Base-by-base conservation (phyloP, 2,888 invertebrate species). In the Philaethria dido region DNA sequence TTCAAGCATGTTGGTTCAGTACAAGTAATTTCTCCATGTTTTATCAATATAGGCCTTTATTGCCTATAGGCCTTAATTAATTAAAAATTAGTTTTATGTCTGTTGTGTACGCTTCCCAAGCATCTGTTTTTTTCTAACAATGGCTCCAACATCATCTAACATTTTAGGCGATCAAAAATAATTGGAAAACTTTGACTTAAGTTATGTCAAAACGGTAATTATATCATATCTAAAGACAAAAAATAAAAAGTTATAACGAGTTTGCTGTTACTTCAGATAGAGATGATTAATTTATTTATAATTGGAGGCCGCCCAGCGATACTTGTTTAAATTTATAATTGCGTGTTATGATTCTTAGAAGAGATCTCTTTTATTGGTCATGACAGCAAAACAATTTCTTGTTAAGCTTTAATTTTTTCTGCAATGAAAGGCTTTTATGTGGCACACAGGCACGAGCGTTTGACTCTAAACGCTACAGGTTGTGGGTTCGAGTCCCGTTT, bases 111-210 rank as follows among this genome's bases (percentile, higher is more conserved):
- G 2, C 39, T 39, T 39, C 13, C 39, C 13, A 13, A 39, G 1
- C 39, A 39, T 13, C 13, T 1, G 11, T 39, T 39, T 6, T 36
- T 36, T 4, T 18, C 9, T 13, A 39, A 55, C 54, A 57, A 57
- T 39, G 22, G n/a, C 22, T 39, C 11, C n/a, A n/a, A n/a, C n/a
- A n/a, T n/a, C n/a, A n/a, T n/a, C 29, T 47, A 11, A 47, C 33
- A 57, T 57, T 57, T 22, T 57, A 22, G 4, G 9, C 22, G n/a
- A 57, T 55, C 47, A 36, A 59, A n/a, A 50, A 14, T 61, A 61
- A 61, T 66, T 54, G 22, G 36, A 61, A 66, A 66, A 66, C 52
- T 66, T 66, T 54, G 18, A 61, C 45, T 44, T 45, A 54, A 44
- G 16, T 65, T 42, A 63, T 33, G 42, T 42, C 42, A 42, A 44